These are phyloP conservation scores for Habrosyne pyritoides DNA, from an alignment of 2,888 invertebrate genomes.

Conservation along the genomic window DNA sequence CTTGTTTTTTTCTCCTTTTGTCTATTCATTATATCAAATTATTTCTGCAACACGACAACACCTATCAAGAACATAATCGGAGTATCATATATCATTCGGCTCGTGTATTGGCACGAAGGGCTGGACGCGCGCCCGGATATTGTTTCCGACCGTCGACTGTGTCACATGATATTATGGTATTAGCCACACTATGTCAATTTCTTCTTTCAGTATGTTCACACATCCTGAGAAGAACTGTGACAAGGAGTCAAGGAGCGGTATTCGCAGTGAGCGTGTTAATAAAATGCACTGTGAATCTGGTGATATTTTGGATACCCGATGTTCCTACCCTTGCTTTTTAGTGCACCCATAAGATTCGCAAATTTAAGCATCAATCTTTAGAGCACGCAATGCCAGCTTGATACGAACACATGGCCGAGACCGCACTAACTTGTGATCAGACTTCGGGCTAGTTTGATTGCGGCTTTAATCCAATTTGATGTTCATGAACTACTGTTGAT, in stretches of 20 bases:
- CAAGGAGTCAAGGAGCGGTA: too few species aligned
- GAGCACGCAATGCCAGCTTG: slow-evolving; percentile 25
- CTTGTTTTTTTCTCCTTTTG: neutral
- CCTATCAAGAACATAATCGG: neutral
- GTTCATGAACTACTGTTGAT: slow-evolving; percentile 43
- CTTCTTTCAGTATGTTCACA: neutral
- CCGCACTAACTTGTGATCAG: slow-evolving; percentile 49
- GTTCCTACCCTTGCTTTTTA: too few species aligned
- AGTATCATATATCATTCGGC: neutral
- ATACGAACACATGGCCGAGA: slow-evolving; percentile 29
- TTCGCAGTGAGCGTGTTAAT: too few species aligned
- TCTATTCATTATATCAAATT: neutral
- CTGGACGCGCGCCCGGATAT: slow-evolving; percentile 62
- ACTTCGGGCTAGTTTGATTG: slow-evolving; percentile 54
- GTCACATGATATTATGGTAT: neutral
- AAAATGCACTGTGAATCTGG: too few species aligned
- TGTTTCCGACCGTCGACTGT: slow-evolving; percentile 35
- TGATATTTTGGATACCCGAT: too few species aligned
- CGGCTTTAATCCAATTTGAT: slow-evolving; percentile 57
- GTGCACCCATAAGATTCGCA: too few species aligned
- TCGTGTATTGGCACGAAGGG: slow-evolving; percentile 53
- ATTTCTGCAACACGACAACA: neutral
- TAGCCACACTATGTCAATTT: neutral
- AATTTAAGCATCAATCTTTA: slow-evolving; percentile 7
- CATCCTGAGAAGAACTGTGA: neutral